Evolutionary conservation across 2,113 vertebrate genomes (phyloP), one percentile per base, ranked within the genome.

Genomic region (Aix galericulata): DNA sequence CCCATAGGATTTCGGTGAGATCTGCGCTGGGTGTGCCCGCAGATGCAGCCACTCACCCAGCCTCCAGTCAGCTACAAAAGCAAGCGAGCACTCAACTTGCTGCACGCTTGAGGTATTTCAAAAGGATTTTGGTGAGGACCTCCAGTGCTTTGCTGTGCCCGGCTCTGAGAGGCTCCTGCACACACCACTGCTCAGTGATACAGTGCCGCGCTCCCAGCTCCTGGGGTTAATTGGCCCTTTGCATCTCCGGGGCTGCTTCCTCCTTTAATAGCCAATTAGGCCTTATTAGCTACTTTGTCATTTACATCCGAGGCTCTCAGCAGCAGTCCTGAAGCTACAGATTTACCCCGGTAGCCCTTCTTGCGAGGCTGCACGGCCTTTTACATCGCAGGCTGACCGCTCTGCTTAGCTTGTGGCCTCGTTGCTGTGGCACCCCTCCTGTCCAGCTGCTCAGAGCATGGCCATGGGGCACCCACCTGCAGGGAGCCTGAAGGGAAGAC

Each of bases 181-280:
- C 87, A 87, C 96, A 82, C 85, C 75, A n/a, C 89, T 76, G 96
- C 89, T 31, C 89, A 95, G 93, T 52, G 68, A 85, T 22, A 27
- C 77, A 11, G 50, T 55, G 88, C 53, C 84, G 58, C 0, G 4
- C 83, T 92, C 94, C 52, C 21, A 0, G 11, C 86, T 91, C 92
- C 88, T 73, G n/a, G 96, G 95, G 96, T 96, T 98, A 97, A 97
- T 97, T 96, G 97, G 94, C 87, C 93, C 72, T 91, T 94, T 81
- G 86, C 96, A 93, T 95, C 95, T 83, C 95, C 50, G 63, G 95
- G 96, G 58, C 92, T 6, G 23, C 94, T 95, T 96, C 96, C 79
- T 92, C 86, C 84, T 96, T 95, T 97, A 97, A 97, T 92, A 97
- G 97, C 83, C 97, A 97, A 97, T 98, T 97, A 97, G 95, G 78